Evolutionary conservation across 1,140 invertebrate genomes (phyloP).

Genomic region (Platyscapa corneri): DNA sequence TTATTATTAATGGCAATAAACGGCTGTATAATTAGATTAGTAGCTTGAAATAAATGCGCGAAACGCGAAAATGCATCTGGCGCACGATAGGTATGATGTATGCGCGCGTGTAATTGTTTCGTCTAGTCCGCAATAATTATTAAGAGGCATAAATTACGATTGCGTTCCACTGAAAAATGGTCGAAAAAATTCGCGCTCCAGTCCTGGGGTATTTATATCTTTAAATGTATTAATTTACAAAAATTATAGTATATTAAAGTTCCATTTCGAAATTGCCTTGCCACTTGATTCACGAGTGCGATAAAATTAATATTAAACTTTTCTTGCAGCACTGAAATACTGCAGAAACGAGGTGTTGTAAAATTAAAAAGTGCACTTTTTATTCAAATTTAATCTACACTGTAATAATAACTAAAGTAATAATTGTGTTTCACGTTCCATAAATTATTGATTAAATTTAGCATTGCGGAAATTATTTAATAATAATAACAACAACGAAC

Average conservation of each 20-base stretch:
- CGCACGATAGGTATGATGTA: too few species aligned
- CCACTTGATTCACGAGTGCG: neutral
- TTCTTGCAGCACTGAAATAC: neutral
- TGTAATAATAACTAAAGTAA: neutral
- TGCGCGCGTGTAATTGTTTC: too few species aligned
- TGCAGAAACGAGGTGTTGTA: neutral
- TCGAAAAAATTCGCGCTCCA: neutral
- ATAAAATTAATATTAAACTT: neutral
- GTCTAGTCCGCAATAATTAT: too few species aligned
- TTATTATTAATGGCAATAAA: neutral
- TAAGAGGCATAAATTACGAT: neutral
- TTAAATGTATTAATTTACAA: constrained; percentile 1
- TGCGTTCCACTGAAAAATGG: neutral
- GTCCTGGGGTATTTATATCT: neutral
- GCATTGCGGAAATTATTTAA: too few species aligned
- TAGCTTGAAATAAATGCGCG: too few species aligned
- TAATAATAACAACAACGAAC: too few species aligned
- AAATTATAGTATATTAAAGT: constrained; percentile 8
- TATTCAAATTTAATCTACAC: neutral
- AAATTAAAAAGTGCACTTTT: neutral
- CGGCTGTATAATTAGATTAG: too few species aligned
- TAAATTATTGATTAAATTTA: too few species aligned
- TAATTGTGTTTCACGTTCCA: neutral
- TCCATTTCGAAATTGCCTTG: neutral
- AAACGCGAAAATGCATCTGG: neutral